Evolutionary conservation across 2,113 vertebrate genomes (phyloP), one percentile per base, ranked within the genome.

Genomic region (Colistium nudipinnis): DNA sequence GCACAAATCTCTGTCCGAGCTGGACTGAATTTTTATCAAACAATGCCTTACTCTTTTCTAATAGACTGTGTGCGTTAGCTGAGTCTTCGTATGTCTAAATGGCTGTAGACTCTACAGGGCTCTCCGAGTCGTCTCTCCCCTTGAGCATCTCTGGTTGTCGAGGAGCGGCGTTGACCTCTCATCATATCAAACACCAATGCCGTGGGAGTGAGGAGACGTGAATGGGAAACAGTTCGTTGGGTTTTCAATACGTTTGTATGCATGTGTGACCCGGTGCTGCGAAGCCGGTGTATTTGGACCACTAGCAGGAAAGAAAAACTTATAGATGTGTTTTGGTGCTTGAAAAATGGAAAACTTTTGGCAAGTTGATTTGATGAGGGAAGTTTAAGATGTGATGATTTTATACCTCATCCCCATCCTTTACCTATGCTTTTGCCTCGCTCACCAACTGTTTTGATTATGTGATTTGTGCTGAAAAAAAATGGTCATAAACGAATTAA

Each of bases 31-130:
- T 61, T 38, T n/a, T 62, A 92, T 86, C 78, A 88, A 94, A 94
- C 54, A 91, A 95, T 96, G 96, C 96, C 96, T 98, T 98, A 98
- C 91, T 92, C 81, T 31, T 11, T 87, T 94, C 94, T 94, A 94
- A 87, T 71, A 81, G 89, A 85, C 47, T 28, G 71, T 85, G 76
- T 86, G 70, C 85, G 74, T 91, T 90, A 88, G 87, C 90, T 82
- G 90, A 57, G 55, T 92, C 73, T 88, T 85, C 90, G 78, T 64
- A 71, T 39, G 73, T 89, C 76, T 76, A 28, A 71, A 70, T 64
- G 69, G 83, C 85, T 83, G 80, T 80, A 78, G 77, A 82, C 71
- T 45, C 1, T 9, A 82, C 77, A 88, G 88, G 90, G 88, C 85
- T 89, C 85, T 89, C 63, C 6, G 28, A 38, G 76, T 79, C 62